A percentile compares a stretch with the other conserved stretches of the same genome.
Conservation (phyloP, 2,113 vertebrate genomes). For the Neogobius melanostomus region DNA sequence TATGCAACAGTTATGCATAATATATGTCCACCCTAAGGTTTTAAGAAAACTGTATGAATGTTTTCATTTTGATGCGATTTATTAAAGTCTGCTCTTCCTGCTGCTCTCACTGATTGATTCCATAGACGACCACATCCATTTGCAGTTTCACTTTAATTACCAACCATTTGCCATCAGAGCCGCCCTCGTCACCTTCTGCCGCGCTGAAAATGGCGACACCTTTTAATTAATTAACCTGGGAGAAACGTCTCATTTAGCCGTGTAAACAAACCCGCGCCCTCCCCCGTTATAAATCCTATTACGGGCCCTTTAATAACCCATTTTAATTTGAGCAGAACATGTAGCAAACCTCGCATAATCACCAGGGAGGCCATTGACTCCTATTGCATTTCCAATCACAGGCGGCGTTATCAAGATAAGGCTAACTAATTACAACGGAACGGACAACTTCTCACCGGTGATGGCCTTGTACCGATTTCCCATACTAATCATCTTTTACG, state of each 20-base stretch:
- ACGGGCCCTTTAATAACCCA: constrained; percentile 48
- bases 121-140: not conserved
- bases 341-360: constrained; percentile 43
- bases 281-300: constrained; percentile 29
- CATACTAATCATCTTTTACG: constrained; percentile 26
- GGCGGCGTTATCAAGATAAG: constrained; percentile 52
- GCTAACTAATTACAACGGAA: constrained; percentile 59
- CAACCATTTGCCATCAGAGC: not conserved
- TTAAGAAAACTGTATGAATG: not conserved
- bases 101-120: not conserved
- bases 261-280: constrained; percentile 22
- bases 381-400: constrained; percentile 60
- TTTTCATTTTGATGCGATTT: not conserved
- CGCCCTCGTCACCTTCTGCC: not conserved
- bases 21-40: not conserved
- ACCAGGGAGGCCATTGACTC: constrained; percentile 45
- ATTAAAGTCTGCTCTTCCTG: too few species aligned
- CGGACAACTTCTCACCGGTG: constrained; percentile 55
- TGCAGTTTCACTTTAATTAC: constrained; percentile 11
- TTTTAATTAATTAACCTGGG: constrained; percentile 1
- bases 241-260: constrained; percentile 10
- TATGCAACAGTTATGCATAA: not conserved
- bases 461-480: constrained; percentile 48
- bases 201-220: not conserved
- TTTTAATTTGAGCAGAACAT: constrained; percentile 44